Evolutionary conservation across 1,140 invertebrate species (phyloP), one percentile per base, ranked within the genome.

Genomic region (Euwallacea fornicatus): DNA sequence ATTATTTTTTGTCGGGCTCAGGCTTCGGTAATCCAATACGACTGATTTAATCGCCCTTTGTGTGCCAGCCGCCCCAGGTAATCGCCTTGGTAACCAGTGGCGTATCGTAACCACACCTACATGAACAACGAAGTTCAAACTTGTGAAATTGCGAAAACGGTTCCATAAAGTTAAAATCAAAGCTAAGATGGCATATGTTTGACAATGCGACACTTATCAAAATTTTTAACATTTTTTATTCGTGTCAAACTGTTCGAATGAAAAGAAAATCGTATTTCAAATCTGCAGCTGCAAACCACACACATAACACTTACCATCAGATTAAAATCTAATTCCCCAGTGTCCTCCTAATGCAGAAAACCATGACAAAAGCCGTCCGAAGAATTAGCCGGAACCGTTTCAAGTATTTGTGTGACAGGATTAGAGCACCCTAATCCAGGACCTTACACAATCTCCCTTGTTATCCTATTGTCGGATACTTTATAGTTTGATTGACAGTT

Each of bases 31-130:
- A 61, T 61, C 59, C 59, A 61, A 61, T 61, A 61, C 59, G 59
- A 21, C 59, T 43, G 59, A 61, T 61, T 61, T 61, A 61, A 61
- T 61, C 59, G 59, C 9, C 21, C 59, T 61, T 61, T 61, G 59
- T 61, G 21, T 11, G 21, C n/a, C 11, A 9, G 7, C 33, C 42
- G 59, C 59, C 59, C 15, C 59, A 61, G 59, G 59, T 61, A 61
- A 61, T 61, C 59, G 21, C 42, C 42, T 21, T 43, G 55, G 9
- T 58, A 21, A 58, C 55, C 21, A 33, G 21, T 33, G 21, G 21
- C 21, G 21, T 33, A 4, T 33, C 21, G 4, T 33, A 33, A 33
- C 21, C 21, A 33, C 21, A 33, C 21, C 21, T 33, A 4, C 21
- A 33, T 53, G 6, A 7, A 53, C 50, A 11, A 15, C 50, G 9